Base-by-base conservation (phyloP, 2,888 invertebrate species). In the Morpho helenor region DNA sequence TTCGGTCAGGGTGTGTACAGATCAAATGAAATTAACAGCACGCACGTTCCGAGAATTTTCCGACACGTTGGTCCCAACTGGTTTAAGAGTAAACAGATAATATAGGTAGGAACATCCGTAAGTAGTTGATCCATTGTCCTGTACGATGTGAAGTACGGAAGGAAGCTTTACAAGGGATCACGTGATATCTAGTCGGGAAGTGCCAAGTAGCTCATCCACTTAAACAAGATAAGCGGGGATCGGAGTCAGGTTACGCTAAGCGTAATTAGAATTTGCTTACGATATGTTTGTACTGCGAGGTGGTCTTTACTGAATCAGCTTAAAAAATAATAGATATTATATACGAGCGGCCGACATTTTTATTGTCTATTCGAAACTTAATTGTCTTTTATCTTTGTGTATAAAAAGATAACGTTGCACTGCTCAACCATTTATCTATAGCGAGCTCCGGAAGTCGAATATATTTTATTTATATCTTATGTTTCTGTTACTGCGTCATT, bases 141-240 rank as follows among this genome's bases (percentile, higher is more conserved):
- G 72, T 69, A 68, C 65, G 66, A 66, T 71, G 70, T 68, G 68
- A 72, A 74, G 72, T 55, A 68, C 79, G 87, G 84, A 87, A 86
- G 88, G 87, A 88, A 88, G 87, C 85, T 79, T 79, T 84, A 84
- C 77, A 82, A 77, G 69, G 75, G 75, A 77, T 77, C 78, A 74
- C 75, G 70, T 73, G 74, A 66, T 89, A 87, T 87, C 87, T 84
- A 84, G 73, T 66, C 81, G 82, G 88, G 85, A 88, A 86, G 79
- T 78, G 75, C 70, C 72, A 68, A 81, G 77, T 64, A 74, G 71
- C 68, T 71, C 68, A 74, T 76, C 72, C 77, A 78, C 77, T 76
- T 79, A 72, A 75, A 75, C 76, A 70, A 74, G 80, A 82, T 84
- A 81, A 84, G 79, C 69, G 68, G 67, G 77, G 78, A 82, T 80